Percentiles rank a stretch among this genome's conserved stretches.
Evolutionary conservation across 2,113 vertebrate species (phyloP).

Genomic region (Gasterosteus nipponicus): DNA sequence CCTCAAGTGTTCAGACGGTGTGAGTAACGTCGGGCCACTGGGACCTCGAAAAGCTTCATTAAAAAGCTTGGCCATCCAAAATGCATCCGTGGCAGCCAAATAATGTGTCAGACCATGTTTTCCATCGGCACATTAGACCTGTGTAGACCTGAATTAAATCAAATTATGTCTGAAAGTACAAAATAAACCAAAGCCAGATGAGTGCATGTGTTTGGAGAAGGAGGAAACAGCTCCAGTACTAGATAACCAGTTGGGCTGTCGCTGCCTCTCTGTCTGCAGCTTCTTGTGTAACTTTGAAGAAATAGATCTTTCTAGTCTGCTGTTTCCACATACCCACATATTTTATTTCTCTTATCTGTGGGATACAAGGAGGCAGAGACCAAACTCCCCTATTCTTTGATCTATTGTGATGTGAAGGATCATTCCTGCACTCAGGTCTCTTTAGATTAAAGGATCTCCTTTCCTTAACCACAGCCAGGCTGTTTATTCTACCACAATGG

Average conservation of each 20-base stretch:
- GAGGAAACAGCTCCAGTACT: constrained; percentile 26
- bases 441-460: constrained; percentile 68
- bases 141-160: constrained; percentile 72
- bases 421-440: constrained; percentile 60
- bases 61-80: constrained; percentile 70
- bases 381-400: constrained; percentile 65
- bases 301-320: constrained; percentile 29
- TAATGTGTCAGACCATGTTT: constrained; percentile 77
- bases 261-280: constrained; percentile 20
- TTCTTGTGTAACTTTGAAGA: constrained; percentile 38
- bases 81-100: constrained; percentile 69
- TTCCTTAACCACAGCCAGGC: constrained; percentile 47
- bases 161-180: constrained; percentile 75
- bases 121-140: constrained; percentile 77
- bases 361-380: constrained; percentile 30
- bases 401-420: constrained; percentile 72
- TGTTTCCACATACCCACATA: constrained; percentile 48
- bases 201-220: constrained; percentile 32
- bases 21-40: constrained; percentile 57
- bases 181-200: constrained; percentile 66
- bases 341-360: constrained; percentile 39
- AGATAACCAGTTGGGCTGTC: constrained; percentile 40
- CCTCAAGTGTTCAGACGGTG: constrained; percentile 69
- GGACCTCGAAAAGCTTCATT: constrained; percentile 71
- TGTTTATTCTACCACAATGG: constrained; percentile 67